phyloP scores from a whole-genome alignment of 2,797 vertebrate genomes.

The Pseudomugil gertrudae region DNA sequence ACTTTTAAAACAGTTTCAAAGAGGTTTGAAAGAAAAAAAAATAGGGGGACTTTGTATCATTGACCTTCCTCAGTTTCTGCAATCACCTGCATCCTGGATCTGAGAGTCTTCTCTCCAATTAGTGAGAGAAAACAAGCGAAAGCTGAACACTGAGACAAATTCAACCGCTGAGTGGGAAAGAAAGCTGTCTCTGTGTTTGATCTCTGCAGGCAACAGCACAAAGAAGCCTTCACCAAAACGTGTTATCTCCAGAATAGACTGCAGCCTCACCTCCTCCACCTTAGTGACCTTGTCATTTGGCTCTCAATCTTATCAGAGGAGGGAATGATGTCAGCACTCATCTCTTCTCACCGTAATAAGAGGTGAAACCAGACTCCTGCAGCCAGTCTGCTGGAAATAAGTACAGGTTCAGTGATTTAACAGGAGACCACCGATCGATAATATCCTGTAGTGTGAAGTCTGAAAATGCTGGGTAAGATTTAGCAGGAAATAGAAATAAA shows the following conservation, averaged over 20 bases:
- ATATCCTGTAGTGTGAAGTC: constrained; percentile 53
- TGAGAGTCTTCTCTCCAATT: constrained; percentile 75
- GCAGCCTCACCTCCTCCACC: constrained; percentile 67
- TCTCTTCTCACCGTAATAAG: constrained; percentile 64
- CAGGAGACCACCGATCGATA: constrained; percentile 75
- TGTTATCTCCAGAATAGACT: constrained; percentile 66
- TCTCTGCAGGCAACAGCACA: constrained; percentile 55
- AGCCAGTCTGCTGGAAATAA: constrained; percentile 70
- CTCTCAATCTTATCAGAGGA: constrained; percentile 66
- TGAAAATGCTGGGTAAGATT: constrained; percentile 56
- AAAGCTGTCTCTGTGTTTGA: constrained; percentile 60
- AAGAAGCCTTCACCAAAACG: constrained; percentile 56
- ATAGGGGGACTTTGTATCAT: constrained; percentile 47
- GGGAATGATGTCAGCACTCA: constrained; percentile 66
- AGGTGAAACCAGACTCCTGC: constrained; percentile 57
- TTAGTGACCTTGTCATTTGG: constrained; percentile 74
- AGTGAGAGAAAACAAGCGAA: constrained; percentile 74
- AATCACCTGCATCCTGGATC: constrained; percentile 53
- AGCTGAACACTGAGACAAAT: constrained; percentile 65
- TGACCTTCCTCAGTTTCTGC: constrained; percentile 64
- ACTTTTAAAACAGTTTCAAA: constrained; percentile 65
- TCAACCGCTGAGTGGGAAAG: constrained; percentile 47
- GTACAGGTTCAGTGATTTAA: constrained; percentile 66
- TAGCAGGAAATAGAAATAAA: constrained; percentile 63
- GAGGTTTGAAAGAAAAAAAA: constrained; percentile 41